Conservation (phyloP, 2,888 invertebrate genomes). For the Ctena decussata region DNA sequence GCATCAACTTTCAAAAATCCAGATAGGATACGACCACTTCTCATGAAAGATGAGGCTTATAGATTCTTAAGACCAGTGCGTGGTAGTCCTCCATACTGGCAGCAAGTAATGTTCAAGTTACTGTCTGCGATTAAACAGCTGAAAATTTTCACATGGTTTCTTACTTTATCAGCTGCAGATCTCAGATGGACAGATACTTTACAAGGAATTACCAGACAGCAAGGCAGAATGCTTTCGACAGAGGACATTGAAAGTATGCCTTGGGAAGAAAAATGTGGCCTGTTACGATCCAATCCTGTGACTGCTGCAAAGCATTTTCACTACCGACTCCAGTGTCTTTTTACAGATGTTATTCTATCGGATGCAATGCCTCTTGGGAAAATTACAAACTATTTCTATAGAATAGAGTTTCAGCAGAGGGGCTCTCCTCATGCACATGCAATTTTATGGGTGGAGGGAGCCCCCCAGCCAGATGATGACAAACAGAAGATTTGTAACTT, state of each 20-base stretch:
- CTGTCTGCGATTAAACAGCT: conserved; percentile 65
- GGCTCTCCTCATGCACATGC: conserved; percentile 58
- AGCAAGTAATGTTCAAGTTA: conserved; percentile 24
- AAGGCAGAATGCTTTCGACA: conserved; percentile 31
- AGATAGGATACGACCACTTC: not conserved
- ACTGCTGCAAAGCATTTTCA: conserved; percentile 71
- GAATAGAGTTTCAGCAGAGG: conserved; percentile 58
- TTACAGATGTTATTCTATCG: too few species aligned
- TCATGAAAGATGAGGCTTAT: conserved; percentile 27
- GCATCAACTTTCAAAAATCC: conserved; percentile 16
- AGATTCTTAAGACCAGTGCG: conserved; percentile 22
- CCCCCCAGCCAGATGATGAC: conserved; percentile 15
- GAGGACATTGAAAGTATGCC: conserved; percentile 52
- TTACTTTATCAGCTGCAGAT: conserved; percentile 74
- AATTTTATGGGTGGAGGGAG: conserved; percentile 45
- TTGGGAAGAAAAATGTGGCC: conserved; percentile 57
- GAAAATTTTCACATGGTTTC: conserved; percentile 69
- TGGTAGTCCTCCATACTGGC: conserved; percentile 33
- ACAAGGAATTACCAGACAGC: conserved; percentile 49
- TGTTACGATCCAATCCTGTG: conserved; percentile 68
- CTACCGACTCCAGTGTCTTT: conserved; percentile 56
- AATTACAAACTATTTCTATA: conserved; percentile 32
- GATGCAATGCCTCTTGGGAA: conserved; percentile 55
- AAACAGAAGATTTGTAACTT: conserved; percentile 24
- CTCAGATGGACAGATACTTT: conserved; percentile 71